Conservation (phyloP, 2,888 invertebrate genomes). For the Agapetus fuscipes region DNA sequence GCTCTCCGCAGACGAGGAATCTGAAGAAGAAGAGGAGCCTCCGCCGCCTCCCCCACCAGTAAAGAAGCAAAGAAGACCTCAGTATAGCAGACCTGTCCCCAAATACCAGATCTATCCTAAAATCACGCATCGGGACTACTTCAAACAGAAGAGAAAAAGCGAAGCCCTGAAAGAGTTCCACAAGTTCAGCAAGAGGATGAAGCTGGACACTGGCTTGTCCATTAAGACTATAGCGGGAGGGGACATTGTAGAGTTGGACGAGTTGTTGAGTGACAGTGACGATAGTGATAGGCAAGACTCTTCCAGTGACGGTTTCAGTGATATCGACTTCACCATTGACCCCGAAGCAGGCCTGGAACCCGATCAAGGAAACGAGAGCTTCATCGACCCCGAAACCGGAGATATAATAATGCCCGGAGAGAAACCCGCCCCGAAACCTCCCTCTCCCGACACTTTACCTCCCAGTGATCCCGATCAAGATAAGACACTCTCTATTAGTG, state of each 20-base stretch:
- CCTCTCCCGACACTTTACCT: slow-evolving; percentile 16
- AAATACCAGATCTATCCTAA: slow-evolving; percentile 15
- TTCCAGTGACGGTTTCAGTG: slow-evolving; percentile 40
- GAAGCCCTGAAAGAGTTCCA: slow-evolving; percentile 44
- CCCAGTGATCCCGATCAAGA: slow-evolving; percentile 26
- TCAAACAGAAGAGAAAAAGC: slow-evolving; percentile 43
- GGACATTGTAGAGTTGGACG: slow-evolving; percentile 36
- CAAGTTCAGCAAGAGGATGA: slow-evolving; percentile 43
- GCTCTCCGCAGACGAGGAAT: slow-evolving; percentile 35
- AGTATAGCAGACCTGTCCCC: slow-evolving; percentile 32
- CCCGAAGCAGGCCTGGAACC: slow-evolving; percentile 39
- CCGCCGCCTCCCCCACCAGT: slow-evolving; percentile 29
- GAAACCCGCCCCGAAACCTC: slow-evolving; percentile 11
- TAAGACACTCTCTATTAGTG: slow-evolving; percentile 41
- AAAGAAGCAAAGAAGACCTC: slow-evolving; percentile 38
- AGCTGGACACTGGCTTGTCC: slow-evolving; percentile 43
- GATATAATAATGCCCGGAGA: slow-evolving; percentile 35
- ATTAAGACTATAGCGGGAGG: slow-evolving; percentile 43
- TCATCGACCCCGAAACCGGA: slow-evolving; percentile 44
- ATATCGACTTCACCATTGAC: slow-evolving; percentile 42
- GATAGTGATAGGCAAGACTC: slow-evolving; percentile 13
- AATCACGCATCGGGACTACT: slow-evolving; percentile 22
- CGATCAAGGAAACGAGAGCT: slow-evolving; percentile 41
- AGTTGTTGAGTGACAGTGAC: slow-evolving; percentile 28
- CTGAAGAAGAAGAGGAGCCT: slow-evolving; percentile 34